A percentile compares a stretch with the other conserved stretches of the same genome.
Conservation (phyloP, 2,797 vertebrate species). For the Sylvia borin region DNA sequence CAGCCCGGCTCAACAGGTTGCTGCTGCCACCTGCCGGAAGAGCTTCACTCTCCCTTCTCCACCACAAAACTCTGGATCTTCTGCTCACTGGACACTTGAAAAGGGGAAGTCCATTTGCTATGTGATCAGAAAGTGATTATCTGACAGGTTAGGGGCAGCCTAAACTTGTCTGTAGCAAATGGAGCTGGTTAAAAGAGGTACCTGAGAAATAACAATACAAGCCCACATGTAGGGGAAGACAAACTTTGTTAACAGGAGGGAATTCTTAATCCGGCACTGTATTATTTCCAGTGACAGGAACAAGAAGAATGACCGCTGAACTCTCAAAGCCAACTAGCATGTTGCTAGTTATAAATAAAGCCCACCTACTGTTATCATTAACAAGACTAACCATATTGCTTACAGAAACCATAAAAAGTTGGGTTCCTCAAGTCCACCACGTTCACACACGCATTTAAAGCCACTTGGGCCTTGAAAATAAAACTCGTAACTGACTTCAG, state of each 20-base stretch:
- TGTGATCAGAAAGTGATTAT: not conserved
- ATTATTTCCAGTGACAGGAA: not conserved
- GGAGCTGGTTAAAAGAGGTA: not conserved
- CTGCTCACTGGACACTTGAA: not conserved
- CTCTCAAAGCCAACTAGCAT: not conserved
- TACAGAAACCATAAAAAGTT: not conserved
- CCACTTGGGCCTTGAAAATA: not conserved
- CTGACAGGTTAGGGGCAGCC: not conserved
- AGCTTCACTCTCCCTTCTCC: not conserved
- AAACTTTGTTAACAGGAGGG: not conserved
- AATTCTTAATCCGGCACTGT: not conserved
- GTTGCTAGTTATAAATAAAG: not conserved
- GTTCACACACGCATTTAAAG: not conserved
- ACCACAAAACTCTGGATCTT: not conserved
- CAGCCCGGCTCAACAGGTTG: not conserved
- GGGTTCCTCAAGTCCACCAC: not conserved
- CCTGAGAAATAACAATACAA: not conserved
- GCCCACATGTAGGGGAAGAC: fast-evolving
- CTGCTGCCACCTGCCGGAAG: slow-evolving; percentile 5
- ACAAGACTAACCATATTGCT: not conserved
- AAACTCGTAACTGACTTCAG: not conserved
- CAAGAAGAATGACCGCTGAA: not conserved
- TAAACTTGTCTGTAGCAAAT: not conserved
- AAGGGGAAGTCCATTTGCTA: not conserved
- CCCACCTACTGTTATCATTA: not conserved